Percentiles rank a stretch among this genome's conserved stretches.
Conservation (phyloP, 2,113 vertebrate genomes). For the Willisornis vidua region DNA sequence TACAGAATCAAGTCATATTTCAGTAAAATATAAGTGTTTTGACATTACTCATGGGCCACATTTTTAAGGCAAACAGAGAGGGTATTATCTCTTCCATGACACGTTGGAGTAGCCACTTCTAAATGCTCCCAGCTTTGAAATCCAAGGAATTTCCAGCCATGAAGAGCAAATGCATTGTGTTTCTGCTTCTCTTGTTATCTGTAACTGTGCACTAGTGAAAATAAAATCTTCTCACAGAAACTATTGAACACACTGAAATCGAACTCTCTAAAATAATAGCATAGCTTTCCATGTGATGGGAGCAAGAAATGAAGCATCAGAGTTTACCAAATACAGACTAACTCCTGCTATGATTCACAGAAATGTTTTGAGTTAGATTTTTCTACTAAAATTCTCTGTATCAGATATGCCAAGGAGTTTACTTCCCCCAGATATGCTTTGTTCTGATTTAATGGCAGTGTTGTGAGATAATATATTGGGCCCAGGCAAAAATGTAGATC, state of each 20-base stretch:
- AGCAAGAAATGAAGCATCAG: not conserved
- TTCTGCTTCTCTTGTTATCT: conserved; percentile 20
- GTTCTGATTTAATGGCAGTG: not conserved
- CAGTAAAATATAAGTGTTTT: conserved; percentile 23
- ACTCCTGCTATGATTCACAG: not conserved
- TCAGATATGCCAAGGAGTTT: not conserved
- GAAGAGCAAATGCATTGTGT: conserved; percentile 5
- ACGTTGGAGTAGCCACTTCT: conserved; percentile 52
- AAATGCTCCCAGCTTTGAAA: conserved; percentile 64
- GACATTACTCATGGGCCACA: conserved; percentile 39
- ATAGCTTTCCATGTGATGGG: not conserved
- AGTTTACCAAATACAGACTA: not conserved
- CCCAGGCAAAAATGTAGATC: not conserved
- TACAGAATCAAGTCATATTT: conserved; percentile 45
- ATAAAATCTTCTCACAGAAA: not conserved
- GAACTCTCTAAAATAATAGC: not conserved
- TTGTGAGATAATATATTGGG: not conserved
- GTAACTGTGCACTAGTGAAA: not conserved
- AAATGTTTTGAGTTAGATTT: not conserved
- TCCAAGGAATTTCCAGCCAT: conserved; percentile 21
- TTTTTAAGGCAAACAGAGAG: conserved; percentile 58
- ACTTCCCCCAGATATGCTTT: not conserved
- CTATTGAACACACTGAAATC: not conserved
- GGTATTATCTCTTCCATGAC: conserved; percentile 52
- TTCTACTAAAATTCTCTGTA: not conserved